Base-by-base conservation (phyloP, 1,140 invertebrate species). In the Drosophila tsacasi region DNA sequence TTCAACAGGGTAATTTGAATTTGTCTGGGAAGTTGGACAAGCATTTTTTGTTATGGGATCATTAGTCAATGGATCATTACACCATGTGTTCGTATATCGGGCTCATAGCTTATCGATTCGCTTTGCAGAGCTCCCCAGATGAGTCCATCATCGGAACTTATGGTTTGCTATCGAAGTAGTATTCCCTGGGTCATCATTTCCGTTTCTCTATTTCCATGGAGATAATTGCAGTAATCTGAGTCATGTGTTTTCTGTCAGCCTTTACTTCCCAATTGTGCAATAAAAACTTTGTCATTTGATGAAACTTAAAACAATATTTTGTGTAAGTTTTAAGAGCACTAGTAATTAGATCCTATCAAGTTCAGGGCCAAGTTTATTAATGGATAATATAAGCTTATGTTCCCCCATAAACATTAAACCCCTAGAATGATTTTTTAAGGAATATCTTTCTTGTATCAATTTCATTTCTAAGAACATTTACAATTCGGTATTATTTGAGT, bases 1-100 rank as follows among this genome's bases (percentile, higher is more conserved):
- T 76, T 73, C 55, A n/a, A 23, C 12, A 2, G 54, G 47, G 68
- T 73, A 39, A 61, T 37, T 61, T 13, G 23, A 57, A 37, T 55
- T 32, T 71, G 30, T 42, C 7, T 9, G 17, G 15, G 10, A 5
- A 17, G 10, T 63, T 42, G 67, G 9, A 6, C 5, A n/a, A n/a
- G 5, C 21, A 19, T 19, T 25, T 17, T 8, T 10, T 30, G 7
- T 55, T 13, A 35, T 69, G 66, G 66, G 61, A 25, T 67, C 46
- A 30, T 54, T 32, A 32, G 8, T 8, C 30, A 2, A 32, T 32
- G 30, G 30, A 32, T 12, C 32, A 32, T 32, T 32, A 32, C 4
- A 40, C 27, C 66, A 73, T 35, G 49, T 73, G 66, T 21, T 55
- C 8, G 17, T 17, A 12, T 44, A 25, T 37, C 55, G 10, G 10